Evolutionary conservation across 2,888 invertebrate species (phyloP).

Genomic region (Eilema caniola): DNA sequence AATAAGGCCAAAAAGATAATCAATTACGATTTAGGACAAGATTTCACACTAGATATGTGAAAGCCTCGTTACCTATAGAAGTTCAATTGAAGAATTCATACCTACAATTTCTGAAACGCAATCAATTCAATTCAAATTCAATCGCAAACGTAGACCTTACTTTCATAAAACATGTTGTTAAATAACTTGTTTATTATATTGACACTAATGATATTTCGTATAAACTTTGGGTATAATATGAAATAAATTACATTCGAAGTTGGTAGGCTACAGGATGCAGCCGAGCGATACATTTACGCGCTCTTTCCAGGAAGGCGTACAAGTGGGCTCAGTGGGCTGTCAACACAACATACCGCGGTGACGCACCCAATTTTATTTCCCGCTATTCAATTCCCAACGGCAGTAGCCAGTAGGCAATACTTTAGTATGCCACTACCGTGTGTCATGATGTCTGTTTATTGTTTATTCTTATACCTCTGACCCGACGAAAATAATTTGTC

Average conservation of each 20-base stretch:
- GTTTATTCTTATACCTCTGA: constrained; percentile 29
- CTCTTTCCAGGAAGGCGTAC: constrained; percentile 49
- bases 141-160: neutral
- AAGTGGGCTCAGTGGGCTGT: constrained; percentile 51
- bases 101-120: no score
- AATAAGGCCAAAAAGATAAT: neutral
- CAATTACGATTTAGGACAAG: neutral
- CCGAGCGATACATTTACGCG: constrained; percentile 45
- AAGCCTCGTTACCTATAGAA: neutral
- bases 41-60: neutral
- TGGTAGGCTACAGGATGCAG: constrained; percentile 33
- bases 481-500: neutral
- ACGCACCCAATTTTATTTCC: constrained; percentile 52
- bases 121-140: neutral
- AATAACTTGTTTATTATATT: neutral
- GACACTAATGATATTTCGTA: neutral
- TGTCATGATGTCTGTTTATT: constrained; percentile 42
- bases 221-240: neutral
- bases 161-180: neutral
- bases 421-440: constrained; percentile 31
- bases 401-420: constrained; percentile 27
- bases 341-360: constrained; percentile 42
- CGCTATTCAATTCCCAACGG: constrained; percentile 46
- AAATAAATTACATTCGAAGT: constrained; percentile 32
- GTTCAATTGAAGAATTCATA: neutral